Evolutionary conservation across 2,888 invertebrate species (phyloP).

Genomic region (Eurois occulta): DNA sequence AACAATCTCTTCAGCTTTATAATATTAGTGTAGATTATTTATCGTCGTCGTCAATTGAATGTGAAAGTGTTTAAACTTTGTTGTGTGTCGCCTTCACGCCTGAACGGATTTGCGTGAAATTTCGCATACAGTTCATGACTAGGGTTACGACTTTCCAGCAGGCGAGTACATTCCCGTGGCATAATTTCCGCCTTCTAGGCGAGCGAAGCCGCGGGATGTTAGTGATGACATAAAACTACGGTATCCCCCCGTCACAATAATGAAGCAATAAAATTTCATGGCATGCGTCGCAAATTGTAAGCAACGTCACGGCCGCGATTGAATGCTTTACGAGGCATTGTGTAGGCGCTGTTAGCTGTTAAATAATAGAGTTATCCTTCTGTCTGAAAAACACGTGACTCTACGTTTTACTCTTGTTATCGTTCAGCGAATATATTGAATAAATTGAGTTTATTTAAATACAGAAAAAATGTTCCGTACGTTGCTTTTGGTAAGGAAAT

Average conservation of each 20-base stretch:
- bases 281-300: constrained; percentile 30
- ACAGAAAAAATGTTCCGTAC: not conserved
- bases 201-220: not conserved
- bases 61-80: no score
- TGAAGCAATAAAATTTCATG: constrained; percentile 40
- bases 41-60: no score
- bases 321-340: constrained; percentile 23
- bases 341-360: not conserved
- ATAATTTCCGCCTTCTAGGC: not conserved
- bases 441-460: not conserved
- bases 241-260: constrained; percentile 16
- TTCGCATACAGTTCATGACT: not conserved
- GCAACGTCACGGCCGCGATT: constrained; percentile 15
- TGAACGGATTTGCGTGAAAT: not conserved
- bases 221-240: not conserved
- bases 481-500: not conserved
- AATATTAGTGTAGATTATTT: no score
- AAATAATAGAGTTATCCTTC: constrained; percentile 29
- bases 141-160: not conserved
- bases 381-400: constrained; percentile 30
- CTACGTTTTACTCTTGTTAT: constrained; percentile 10
- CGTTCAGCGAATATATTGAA: not conserved
- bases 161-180: not conserved
- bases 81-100: no score
- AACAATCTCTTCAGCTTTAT: no score